These are phyloP conservation scores for Hippolais icterina DNA, from an alignment of 2,113 vertebrate genomes.

Conservation along the genomic window DNA sequence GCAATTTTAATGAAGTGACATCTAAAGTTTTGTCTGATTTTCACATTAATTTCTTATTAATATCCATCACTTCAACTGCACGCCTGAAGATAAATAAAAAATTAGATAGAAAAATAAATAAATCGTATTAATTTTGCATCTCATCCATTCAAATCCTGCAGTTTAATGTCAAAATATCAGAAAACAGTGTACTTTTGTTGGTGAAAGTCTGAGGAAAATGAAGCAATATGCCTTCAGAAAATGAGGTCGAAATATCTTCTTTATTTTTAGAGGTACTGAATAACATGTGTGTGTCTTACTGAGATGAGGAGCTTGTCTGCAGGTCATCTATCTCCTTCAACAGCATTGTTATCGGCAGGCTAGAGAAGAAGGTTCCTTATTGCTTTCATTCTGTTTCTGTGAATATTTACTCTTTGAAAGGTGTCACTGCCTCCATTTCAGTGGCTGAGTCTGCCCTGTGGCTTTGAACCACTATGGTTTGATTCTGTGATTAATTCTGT, in stretches of 20 bases:
- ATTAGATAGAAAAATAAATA: not conserved
- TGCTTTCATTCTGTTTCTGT: not conserved
- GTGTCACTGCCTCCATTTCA: not conserved
- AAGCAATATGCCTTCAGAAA: slow-evolving; percentile 14
- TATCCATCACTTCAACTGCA: not conserved
- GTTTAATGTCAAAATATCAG: slow-evolving; percentile 3
- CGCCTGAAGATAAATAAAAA: not conserved
- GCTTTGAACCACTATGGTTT: not conserved
- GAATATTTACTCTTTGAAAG: slow-evolving; percentile 10
- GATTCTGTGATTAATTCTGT: not conserved
- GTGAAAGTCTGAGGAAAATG: not conserved
- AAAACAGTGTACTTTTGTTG: not conserved
- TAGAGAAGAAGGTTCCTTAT: not conserved
- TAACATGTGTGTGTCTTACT: not conserved
- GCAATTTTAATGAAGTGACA: not conserved
- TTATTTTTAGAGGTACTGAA: not conserved
- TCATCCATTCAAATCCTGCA: not conserved
- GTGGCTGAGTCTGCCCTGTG: not conserved
- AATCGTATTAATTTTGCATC: not conserved
- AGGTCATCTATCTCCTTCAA: not conserved
- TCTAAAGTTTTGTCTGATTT: not conserved
- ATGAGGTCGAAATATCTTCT: not conserved
- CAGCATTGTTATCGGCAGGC: not conserved
- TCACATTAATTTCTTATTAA: not conserved
- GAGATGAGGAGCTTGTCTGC: not conserved